These are phyloP conservation scores for Astreopora myriophthalma DNA, from an alignment of 64 coral and sea anemone genomes.

Conservation along the genomic window DNA sequence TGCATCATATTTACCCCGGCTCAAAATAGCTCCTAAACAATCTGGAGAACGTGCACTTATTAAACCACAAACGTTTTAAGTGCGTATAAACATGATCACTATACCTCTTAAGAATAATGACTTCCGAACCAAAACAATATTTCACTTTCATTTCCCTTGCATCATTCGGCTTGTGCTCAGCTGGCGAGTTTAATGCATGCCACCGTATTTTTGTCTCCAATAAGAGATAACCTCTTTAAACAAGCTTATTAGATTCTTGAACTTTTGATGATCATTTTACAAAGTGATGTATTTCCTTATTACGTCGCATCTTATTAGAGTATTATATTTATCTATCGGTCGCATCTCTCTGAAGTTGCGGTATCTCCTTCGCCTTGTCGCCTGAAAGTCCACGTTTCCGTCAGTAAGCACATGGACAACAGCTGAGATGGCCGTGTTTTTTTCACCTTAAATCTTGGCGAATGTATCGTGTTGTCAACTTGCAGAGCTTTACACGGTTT, in stretches of 20 bases:
- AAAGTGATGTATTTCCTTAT: neutral
- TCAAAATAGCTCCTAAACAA: neutral
- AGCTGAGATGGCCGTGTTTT: too few relatives aligned
- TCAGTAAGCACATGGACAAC: neutral
- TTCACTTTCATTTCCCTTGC: neutral
- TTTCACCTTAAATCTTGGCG: too few relatives aligned
- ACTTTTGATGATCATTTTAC: slow-evolving; percentile 8
- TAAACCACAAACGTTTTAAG: neutral
- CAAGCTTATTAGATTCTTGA: slow-evolving; percentile 45
- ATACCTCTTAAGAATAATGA: neutral
- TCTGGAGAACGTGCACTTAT: neutral
- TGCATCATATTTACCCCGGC: neutral
- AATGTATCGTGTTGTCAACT: too few relatives aligned
- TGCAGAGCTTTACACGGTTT: too few relatives aligned
- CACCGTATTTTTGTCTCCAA: neutral
- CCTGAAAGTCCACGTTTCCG: neutral
- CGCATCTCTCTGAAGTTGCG: slow-evolving; percentile 50
- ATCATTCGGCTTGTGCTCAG: neutral
- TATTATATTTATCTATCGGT: slow-evolving; percentile 39
- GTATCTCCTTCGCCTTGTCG: slow-evolving; percentile 37
- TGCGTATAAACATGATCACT: neutral
- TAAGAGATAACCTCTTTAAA: slow-evolving; percentile 41
- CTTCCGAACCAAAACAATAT: neutral
- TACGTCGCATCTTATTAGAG: slow-evolving; percentile 18
- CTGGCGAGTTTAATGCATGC: neutral